A percentile compares a stretch with the other conserved stretches of the same genome.
These are phyloP conservation scores for Microcebus griseorufus DNA, from an alignment of 2,113 vertebrate species.

Conservation along the genomic window DNA sequence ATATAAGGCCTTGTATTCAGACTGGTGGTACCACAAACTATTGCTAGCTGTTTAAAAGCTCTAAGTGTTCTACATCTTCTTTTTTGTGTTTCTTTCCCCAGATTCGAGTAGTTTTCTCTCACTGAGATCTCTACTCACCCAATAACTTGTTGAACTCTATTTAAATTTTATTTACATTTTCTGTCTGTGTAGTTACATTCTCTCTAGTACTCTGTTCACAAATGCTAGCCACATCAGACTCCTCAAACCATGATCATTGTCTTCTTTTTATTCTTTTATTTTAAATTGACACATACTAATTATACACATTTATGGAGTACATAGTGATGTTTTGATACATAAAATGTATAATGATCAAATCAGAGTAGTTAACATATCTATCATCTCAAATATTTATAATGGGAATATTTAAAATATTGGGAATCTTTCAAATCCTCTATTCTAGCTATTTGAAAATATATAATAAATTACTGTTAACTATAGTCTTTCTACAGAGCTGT, in stretches of 20 bases:
- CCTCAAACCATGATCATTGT: neutral
- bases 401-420: no score
- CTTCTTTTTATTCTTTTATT: neutral
- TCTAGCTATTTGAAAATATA: neutral
- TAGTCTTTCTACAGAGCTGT: neutral
- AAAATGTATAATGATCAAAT: no score
- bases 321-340: no score
- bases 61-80: neutral
- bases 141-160: neutral
- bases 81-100: neutral
- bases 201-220: neutral
- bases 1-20: neutral
- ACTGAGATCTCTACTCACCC: neutral
- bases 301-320: no score
- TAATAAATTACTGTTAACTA: neutral
- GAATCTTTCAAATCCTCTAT: no score
- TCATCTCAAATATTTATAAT: no score
- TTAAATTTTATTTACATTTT: neutral
- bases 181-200: no score
- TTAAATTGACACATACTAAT: no score
- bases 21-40: neutral
- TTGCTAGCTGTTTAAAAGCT: neutral
- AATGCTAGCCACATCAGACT: neutral
- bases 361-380: no score
- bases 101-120: no score